Percentiles rank a stretch among this genome's conserved stretches.
Conservation (phyloP, 2,797 vertebrate species). For the Fistularia commersonii region DNA sequence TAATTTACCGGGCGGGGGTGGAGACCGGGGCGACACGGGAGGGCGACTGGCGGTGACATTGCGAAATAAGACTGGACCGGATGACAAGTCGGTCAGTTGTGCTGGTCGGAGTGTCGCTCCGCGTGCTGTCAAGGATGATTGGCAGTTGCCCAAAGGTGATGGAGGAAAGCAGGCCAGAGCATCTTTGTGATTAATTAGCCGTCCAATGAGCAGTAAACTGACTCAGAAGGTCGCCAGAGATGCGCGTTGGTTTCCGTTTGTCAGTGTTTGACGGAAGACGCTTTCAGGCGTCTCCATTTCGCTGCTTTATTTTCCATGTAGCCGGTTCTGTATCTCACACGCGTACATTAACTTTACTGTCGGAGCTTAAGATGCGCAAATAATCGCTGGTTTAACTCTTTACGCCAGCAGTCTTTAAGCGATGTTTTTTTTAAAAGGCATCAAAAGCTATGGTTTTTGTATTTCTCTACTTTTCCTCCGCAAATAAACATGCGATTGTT, state of each 20-base stretch:
- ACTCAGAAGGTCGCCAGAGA: constrained; percentile 54
- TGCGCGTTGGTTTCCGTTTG: constrained; percentile 38
- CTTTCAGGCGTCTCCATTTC: not conserved
- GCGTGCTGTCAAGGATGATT: constrained; percentile 45
- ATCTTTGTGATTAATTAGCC: constrained; percentile 57
- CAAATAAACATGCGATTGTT: too few species aligned
- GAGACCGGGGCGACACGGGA: constrained; percentile 24
- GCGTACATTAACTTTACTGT: too few species aligned
- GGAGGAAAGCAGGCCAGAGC: constrained; percentile 27
- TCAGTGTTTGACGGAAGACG: constrained; percentile 9
- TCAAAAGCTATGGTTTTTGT: too few species aligned
- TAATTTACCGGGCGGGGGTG: constrained; percentile 43
- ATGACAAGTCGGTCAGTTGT: constrained; percentile 30
- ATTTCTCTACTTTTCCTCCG: too few species aligned
- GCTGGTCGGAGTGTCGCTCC: constrained; percentile 39
- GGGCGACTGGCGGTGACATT: constrained; percentile 28
- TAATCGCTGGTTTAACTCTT: too few species aligned
- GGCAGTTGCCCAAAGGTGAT: constrained; percentile 61
- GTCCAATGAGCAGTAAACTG: constrained; percentile 36
- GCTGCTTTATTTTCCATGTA: too few species aligned
- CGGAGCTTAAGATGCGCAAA: too few species aligned
- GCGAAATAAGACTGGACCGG: constrained; percentile 33
- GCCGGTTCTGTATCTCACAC: too few species aligned
- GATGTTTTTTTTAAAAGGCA: too few species aligned
- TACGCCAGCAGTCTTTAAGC: too few species aligned